A percentile compares a stretch with the other conserved stretches of the same genome.
These are phyloP conservation scores for Antheraea pernyi DNA, from an alignment of 1,140 invertebrate species.

Conservation along the genomic window DNA sequence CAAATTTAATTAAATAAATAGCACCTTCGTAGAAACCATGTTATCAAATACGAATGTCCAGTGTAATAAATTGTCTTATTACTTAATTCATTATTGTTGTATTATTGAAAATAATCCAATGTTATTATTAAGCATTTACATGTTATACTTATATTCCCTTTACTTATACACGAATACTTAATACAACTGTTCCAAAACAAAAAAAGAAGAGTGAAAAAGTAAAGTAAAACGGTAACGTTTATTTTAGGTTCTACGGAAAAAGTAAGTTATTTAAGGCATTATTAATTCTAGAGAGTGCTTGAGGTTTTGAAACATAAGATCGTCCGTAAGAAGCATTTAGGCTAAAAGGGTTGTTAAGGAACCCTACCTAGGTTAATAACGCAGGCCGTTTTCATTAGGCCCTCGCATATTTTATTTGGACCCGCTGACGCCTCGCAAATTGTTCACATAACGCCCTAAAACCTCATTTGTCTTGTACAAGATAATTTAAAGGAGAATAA, in stretches of 20 bases:
- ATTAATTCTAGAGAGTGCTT: neutral
- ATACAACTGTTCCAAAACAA: too few species aligned
- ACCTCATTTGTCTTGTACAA: constrained; percentile 44
- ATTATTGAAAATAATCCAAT: too few species aligned
- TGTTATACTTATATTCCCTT: too few species aligned
- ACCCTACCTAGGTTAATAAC: constrained; percentile 37
- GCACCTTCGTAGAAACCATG: too few species aligned
- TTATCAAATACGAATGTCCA: too few species aligned
- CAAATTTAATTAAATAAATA: too few species aligned
- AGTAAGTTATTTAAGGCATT: neutral
- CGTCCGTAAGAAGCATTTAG: constrained; percentile 21
- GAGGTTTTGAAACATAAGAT: constrained; percentile 4
- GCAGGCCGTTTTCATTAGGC: constrained; percentile 44
- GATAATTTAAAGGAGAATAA: constrained; percentile 50
- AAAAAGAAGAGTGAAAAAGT: too few species aligned
- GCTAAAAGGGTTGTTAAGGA: constrained; percentile 23
- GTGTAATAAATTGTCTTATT: too few species aligned
- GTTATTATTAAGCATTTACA: too few species aligned
- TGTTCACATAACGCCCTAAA: constrained; percentile 36
- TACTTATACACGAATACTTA: too few species aligned
- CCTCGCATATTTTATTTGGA: constrained; percentile 44
- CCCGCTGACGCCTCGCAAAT: constrained; percentile 37
- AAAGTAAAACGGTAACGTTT: neutral
- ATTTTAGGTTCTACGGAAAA: neutral
- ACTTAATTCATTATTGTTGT: too few species aligned